These are phyloP conservation scores for Dicrurus megarhynchus DNA, from an alignment of 2,113 vertebrate species.

Conservation along the genomic window DNA sequence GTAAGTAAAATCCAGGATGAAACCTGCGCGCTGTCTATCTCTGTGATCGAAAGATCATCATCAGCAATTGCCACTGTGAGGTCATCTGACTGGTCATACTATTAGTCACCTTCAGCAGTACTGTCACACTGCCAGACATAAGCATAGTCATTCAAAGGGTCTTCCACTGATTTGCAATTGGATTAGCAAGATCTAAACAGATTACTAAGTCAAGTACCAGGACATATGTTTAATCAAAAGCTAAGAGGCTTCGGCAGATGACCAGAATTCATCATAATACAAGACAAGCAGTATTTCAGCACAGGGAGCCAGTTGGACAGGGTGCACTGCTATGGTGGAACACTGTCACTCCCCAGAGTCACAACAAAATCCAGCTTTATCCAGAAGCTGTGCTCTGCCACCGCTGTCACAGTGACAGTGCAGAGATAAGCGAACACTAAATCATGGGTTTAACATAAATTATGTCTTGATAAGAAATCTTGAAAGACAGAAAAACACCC, in stretches of 20 bases:
- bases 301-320: not conserved
- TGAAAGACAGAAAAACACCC: not conserved
- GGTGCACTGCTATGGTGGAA: not conserved
- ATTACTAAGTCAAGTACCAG: not conserved
- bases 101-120: constrained; percentile 13
- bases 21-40: not conserved
- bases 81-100: not conserved
- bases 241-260: not conserved
- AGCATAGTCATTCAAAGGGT: not conserved
- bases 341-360: not conserved
- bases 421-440: not conserved
- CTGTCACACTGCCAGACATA: not conserved
- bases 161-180: not conserved
- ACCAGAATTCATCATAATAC: not conserved
- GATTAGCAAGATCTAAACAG: constrained; percentile 39
- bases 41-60: not conserved
- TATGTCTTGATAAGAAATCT: accelerated
- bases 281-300: not conserved
- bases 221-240: not conserved
- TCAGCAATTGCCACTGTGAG: not conserved
- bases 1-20: not conserved
- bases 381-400: not conserved
- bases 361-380: not conserved
- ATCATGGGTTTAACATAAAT: not conserved
- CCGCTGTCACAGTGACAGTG: not conserved